Evolutionary conservation across 2,797 vertebrate genomes (phyloP), one percentile per base, ranked within the genome.

Genomic region (Melanotaenia trifasciata): DNA sequence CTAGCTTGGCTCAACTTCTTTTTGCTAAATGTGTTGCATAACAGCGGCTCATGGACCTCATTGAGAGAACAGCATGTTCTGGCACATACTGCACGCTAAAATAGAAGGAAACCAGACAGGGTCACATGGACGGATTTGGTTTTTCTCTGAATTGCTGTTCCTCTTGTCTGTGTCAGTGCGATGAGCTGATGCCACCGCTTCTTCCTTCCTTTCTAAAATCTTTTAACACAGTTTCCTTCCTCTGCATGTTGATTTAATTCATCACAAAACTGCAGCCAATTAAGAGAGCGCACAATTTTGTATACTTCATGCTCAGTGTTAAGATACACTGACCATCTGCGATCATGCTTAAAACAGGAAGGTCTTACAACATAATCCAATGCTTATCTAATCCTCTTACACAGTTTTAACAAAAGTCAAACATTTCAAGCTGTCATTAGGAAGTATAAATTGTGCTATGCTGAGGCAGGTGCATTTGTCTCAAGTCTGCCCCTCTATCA

Each of bases 121-220:
- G 89, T 93, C 92, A 94, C 89, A 87, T 82, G 63, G 81, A 84
- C 71, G 68, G 87, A 85, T 92, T 92, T 93, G 94, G 93, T 95
- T 95, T 96, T 96, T 96, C 95, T 95, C 79, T 86, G 93, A 96
- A 96, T 91, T 83, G 78, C 81, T 73, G 72, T 81, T 89, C 87
- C 73, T 79, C 79, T 78, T 84, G 65, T 65, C 33, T 75, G 58
- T 80, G 72, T 72, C 36, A 65, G 58, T 36, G 38, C 2, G 10
- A 76, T 77, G 61, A 80, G 65, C 61, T 16, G 59, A 81, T 88
- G 81, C 72, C 76, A 85, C 59, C 61, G 68, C 58, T 51, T 70
- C 79, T 87, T 89, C 81, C 87, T 88, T 92, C 82, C 89, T 86
- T 45, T 74, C 10, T 65, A 13, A 43, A 8, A 5, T 2, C n/a